Evolutionary conservation across 2,113 vertebrate species (phyloP), one percentile per base, ranked within the genome.

Genomic region (Cephalopholis sonnerati): DNA sequence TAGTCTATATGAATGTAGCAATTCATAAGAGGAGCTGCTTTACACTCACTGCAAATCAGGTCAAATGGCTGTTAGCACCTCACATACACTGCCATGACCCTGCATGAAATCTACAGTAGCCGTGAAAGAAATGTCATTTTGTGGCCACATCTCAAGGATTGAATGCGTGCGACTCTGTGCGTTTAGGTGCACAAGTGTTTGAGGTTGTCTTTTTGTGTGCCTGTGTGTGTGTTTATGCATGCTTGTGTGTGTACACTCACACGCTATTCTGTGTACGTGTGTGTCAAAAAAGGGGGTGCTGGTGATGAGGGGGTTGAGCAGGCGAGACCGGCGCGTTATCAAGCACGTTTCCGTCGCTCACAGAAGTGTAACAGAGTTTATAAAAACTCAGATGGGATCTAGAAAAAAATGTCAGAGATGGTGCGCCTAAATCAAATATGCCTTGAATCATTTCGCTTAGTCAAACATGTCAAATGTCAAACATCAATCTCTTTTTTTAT

Each of bases 301-400:
- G 36, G 61, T 61, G 50, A 83, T 66, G 61, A 68, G 41, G 44
- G 77, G 74, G 84, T 88, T 82, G 79, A 82, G 62, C 58, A 57
- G 78, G 62, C 55, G 58, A 84, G 59, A 79, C 32, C 16, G 41
- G 15, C 57, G 36, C 66, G 72, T 74, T 84, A 83, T 68, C 77
- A 25, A 69, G 70, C 69, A 62, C 4, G 50, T 78, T 67, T 62
- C 61, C 50, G 41, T 65, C n/a, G 36, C 72, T 75, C 68, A 73
- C 48, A 58, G 48, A 70, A 72, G 67, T 74, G 82, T 66, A 64
- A 87, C 77, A 62, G 41, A 74, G 87, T 76, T 85, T 75, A 79
- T 77, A 67, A 50, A 86, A 81, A 5, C 81, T 86, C 58, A 62
- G 72, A 89, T 54, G 41, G 17, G 80, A 83, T 74, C 22, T 65